Percentiles rank a stretch among this genome's conserved stretches.
Evolutionary conservation across 1,140 invertebrate species (phyloP).

Genomic region (Drusus annulatus): DNA sequence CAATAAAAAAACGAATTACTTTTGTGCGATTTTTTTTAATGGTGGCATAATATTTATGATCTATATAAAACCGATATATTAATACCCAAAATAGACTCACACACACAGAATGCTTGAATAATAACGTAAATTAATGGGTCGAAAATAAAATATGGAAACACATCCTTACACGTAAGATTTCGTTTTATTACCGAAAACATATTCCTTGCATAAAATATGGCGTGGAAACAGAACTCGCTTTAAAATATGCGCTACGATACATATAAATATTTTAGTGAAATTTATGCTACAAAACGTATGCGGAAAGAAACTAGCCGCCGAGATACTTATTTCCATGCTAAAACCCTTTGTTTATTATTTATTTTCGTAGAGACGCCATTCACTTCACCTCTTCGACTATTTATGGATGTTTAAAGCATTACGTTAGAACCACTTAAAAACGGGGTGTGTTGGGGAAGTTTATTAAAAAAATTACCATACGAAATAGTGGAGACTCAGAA

Average conservation of each 20-base stretch:
- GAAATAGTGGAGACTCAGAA: too few relatives aligned
- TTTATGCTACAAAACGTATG: conserved; percentile 18
- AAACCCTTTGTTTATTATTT: conserved; percentile 3
- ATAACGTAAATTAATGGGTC: background rate
- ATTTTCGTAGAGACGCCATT: too few relatives aligned
- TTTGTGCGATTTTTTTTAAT: too few relatives aligned
- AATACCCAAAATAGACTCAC: background rate
- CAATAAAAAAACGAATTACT: too few relatives aligned
- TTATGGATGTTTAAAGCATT: too few relatives aligned
- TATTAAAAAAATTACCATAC: too few relatives aligned
- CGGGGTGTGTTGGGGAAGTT: too few relatives aligned
- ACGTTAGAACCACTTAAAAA: too few relatives aligned
- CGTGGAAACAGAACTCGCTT: conserved; percentile 7
- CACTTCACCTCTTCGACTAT: too few relatives aligned
- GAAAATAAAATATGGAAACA: conserved; percentile 13
- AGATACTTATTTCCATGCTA: conserved; percentile 2
- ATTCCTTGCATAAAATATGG: background rate
- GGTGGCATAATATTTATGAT: background rate
- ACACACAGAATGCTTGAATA: background rate
- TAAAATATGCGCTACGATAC: conserved; percentile 7
- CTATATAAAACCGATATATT: background rate
- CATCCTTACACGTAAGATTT: background rate
- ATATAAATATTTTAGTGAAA: conserved; percentile 31
- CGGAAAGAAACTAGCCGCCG: background rate
- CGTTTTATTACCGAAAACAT: conserved; percentile 10